A percentile compares a stretch with the other conserved stretches of the same genome.
Evolutionary conservation across 2,888 invertebrate species (phyloP).

Genomic region (Parascotia fuliginaria): DNA sequence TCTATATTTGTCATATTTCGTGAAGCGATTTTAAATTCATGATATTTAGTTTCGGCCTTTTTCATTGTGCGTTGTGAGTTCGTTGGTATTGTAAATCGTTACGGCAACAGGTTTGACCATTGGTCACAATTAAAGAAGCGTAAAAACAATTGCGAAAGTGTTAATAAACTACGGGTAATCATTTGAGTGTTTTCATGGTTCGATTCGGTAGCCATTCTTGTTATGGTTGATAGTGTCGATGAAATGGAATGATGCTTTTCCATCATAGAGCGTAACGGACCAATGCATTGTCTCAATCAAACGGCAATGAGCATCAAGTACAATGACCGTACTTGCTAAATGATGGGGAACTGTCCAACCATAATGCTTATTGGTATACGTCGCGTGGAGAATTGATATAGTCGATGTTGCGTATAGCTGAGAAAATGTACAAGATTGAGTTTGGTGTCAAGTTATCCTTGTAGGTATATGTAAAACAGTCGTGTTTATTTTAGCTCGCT

Average conservation of each 20-base stretch:
- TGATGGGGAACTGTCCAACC: conserved; percentile 72
- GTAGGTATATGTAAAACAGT: conserved; percentile 2
- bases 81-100: conserved; percentile 43
- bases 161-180: conserved; percentile 68
- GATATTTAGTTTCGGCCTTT: conserved; percentile 41
- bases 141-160: conserved; percentile 80
- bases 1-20: conserved; percentile 72
- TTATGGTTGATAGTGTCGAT: conserved; percentile 64
- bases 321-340: conserved; percentile 80
- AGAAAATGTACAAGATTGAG: conserved; percentile 38
- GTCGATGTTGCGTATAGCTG: conserved; percentile 41
- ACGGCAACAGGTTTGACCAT: conserved; percentile 54
- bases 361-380: conserved; percentile 59
- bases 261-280: conserved; percentile 64
- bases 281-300: conserved; percentile 79
- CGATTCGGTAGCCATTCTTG: conserved; percentile 61
- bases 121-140: conserved; percentile 70
- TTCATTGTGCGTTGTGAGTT: conserved; percentile 35
- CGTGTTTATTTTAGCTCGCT: neutral
- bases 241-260: conserved; percentile 65
- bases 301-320: conserved; percentile 76
- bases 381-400: conserved; percentile 51
- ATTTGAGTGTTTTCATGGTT: conserved; percentile 69
- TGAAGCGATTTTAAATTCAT: conserved; percentile 49
- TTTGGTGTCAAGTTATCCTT: conserved; percentile 22